phyloP scores from a whole-genome alignment of 2,113 vertebrate genomes.

The Poeciliopsis occidentalis region DNA sequence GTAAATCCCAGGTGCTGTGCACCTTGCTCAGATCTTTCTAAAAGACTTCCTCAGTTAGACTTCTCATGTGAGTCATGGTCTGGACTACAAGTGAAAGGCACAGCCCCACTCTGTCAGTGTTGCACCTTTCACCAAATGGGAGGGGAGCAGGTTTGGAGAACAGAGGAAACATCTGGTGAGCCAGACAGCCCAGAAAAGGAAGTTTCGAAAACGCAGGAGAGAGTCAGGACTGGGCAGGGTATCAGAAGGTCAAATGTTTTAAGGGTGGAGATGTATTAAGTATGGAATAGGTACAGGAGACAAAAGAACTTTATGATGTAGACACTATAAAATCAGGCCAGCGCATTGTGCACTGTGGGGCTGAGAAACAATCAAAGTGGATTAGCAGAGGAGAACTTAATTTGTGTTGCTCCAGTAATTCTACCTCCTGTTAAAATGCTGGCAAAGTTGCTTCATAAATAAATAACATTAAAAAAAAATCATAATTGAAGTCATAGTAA shows the following conservation, averaged over 20 bases:
- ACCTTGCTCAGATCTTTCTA: slow-evolving; percentile 7
- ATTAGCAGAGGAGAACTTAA: not conserved
- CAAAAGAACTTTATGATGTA: not conserved
- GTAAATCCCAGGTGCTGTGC: slow-evolving; percentile 5
- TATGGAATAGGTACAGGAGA: slow-evolving; percentile 16
- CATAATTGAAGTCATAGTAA: too few relatives aligned
- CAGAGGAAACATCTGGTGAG: slow-evolving; percentile 86
- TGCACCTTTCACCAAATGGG: slow-evolving; percentile 45
- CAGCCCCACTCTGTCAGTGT: slow-evolving; percentile 25
- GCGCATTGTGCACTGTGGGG: too few relatives aligned
- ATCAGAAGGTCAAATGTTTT: slow-evolving; percentile 53
- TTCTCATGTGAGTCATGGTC: slow-evolving; percentile 25
- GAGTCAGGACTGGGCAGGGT: slow-evolving; percentile 69
- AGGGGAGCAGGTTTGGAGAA: slow-evolving; percentile 54
- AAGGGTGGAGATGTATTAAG: slow-evolving; percentile 33
- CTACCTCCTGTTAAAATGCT: not conserved
- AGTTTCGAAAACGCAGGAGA: slow-evolving; percentile 86
- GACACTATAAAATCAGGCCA: not conserved
- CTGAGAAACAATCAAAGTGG: too few relatives aligned
- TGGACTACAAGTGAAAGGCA: slow-evolving; percentile 45
- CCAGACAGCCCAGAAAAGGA: slow-evolving; percentile 85
- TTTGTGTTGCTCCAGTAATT: not conserved
- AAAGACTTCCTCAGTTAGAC: slow-evolving; percentile 11
- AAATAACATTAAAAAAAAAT: not conserved
- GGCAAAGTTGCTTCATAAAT: not conserved